Base-by-base conservation (phyloP, 2,797 vertebrate genomes). In the Lateolabrax maculatus region DNA sequence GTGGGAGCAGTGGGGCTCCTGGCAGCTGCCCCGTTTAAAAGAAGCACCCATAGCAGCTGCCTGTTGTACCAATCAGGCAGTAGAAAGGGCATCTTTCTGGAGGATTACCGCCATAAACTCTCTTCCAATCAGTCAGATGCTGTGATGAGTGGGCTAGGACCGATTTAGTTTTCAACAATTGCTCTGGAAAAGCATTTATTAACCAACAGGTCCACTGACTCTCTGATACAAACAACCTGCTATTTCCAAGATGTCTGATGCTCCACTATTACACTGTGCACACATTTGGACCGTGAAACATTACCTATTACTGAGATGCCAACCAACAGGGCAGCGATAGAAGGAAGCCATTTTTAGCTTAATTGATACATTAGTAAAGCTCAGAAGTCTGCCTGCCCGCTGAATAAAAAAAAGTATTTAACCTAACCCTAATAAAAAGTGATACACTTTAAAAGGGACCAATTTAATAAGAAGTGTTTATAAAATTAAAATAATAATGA, bases 1-100 rank as follows among this genome's bases (percentile, higher is more conserved):
- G 89, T 73, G 72, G 63, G 61, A 91, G 56, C 89, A 75, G 87
- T 76, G 61, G 87, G 90, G 56, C 75, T 90, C 82, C 90, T 92
- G 92, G 91, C 86, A 88, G 77, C 60, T 75, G 75, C 75, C 79
- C 77, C 52, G 72, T 60, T 64, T 43, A 55, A 62, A 77, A 69
- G 55, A 71, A 88, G 69, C 19, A 37, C 71, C 79, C 71, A 57
- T 72, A 84, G 83, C 80, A 88, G 79, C 82, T 88, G 84, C 71
- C 76, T 84, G 66, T 37, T 53, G 80, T 66, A 46, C 34, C 43
- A 79, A 52, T 74, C 74, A 77, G 71, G 61, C 70, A 27, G 58
- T 37, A 77, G 67, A 84, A 80, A 83, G 74, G 69, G 37, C 77
- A 68, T 67, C 56, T 23, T 81, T 75, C 65, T 71, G 65, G 41